These are phyloP conservation scores for Drosophila mayaguana DNA, from an alignment of 2,888 invertebrate species.

Conservation along the genomic window DNA sequence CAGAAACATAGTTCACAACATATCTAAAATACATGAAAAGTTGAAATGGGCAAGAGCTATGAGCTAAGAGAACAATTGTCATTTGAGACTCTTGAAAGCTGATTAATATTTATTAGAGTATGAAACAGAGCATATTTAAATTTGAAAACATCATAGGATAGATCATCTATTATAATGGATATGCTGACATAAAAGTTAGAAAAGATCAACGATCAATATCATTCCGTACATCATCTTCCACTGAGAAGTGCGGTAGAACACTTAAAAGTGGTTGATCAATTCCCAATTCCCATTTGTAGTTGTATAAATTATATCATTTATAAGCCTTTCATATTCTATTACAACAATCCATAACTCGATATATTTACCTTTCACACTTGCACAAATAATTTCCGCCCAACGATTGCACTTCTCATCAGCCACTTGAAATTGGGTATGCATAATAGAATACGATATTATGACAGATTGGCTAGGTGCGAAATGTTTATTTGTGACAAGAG, in stretches of 20 bases:
- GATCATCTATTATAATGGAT: not conserved
- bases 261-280: not conserved
- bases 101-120: not conserved
- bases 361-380: conserved; percentile 15
- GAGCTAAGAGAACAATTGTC: not conserved
- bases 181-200: not conserved
- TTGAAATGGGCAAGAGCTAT: not conserved
- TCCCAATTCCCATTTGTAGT: no score
- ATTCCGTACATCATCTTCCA: not conserved
- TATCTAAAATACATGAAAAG: not conserved
- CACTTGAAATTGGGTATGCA: conserved; percentile 23
- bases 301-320: not conserved
- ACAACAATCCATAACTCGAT: not conserved
- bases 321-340: not conserved
- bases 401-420: conserved; percentile 14
- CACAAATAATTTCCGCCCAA: not conserved
- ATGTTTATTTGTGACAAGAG: conserved; percentile 35
- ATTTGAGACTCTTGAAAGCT: not conserved
- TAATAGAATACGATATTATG: conserved; percentile 12
- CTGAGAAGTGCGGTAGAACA: not conserved
- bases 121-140: not conserved
- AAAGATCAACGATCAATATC: not conserved
- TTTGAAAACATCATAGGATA: not conserved
- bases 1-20: not conserved
- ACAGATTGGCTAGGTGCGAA: conserved; percentile 45